Percentiles rank a stretch among this genome's conserved stretches.
phyloP scores from a whole-genome alignment of 2,797 vertebrate genomes.

The Semotilus atromaculatus region DNA sequence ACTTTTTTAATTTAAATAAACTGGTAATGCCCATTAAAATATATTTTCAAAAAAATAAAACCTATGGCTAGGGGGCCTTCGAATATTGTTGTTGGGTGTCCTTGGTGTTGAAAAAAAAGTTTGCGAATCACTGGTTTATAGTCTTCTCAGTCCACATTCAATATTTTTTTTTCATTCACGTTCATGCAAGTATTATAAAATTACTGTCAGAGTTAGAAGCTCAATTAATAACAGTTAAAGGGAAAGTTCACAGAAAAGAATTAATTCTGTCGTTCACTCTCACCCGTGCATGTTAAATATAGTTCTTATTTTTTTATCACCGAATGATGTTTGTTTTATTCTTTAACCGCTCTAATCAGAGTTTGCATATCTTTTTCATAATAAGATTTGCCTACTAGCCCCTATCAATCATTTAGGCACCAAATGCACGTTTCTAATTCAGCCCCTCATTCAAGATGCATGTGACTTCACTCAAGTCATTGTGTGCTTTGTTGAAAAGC shows the following conservation, averaged over 20 bases:
- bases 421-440: conserved; percentile 18
- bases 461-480: conserved; percentile 47
- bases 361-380: background rate
- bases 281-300: background rate
- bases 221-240: background rate
- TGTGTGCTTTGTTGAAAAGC: conserved; percentile 42
- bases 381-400: background rate
- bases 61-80: background rate
- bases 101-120: background rate
- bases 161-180: background rate
- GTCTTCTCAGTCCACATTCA: background rate
- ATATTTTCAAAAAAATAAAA: background rate
- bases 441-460: conserved; percentile 57
- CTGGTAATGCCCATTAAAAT: no score
- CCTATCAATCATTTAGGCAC: conserved; percentile 26
- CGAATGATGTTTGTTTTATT: background rate
- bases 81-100: background rate
- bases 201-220: background rate
- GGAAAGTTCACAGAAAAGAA: background rate
- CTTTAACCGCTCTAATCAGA: background rate
- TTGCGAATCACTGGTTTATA: background rate
- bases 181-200: background rate
- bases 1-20: no score
- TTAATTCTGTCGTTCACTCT: background rate
- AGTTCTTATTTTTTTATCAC: background rate